Percentiles rank a stretch among this genome's conserved stretches.
These are phyloP conservation scores for Temnothorax rugatulus DNA, from an alignment of 2,888 invertebrate species.

Conservation along the genomic window DNA sequence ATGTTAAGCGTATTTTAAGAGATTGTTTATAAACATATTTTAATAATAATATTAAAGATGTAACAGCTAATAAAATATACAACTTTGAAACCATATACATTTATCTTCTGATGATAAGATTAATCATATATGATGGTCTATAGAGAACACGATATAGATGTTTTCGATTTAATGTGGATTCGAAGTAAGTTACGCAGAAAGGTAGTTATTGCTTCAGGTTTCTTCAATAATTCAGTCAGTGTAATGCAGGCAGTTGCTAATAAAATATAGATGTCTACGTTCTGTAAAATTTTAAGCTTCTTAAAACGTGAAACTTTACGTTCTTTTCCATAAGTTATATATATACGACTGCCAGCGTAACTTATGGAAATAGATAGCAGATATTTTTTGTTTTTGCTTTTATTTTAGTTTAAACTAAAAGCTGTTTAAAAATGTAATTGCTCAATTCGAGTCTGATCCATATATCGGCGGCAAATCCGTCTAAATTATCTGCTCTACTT, in stretches of 20 bases:
- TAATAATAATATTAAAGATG: constrained; percentile 2
- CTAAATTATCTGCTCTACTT: neutral
- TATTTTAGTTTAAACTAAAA: neutral
- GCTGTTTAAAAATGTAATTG: neutral
- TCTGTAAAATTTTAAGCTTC: neutral
- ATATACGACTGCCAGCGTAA: neutral
- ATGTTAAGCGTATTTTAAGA: neutral
- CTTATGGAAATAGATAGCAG: neutral
- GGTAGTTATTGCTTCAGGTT: neutral
- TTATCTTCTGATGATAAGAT: neutral
- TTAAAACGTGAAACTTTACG: neutral
- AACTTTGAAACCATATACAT: neutral
- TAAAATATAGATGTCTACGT: neutral
- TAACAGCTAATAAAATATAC: neutral
- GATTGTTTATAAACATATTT: neutral
- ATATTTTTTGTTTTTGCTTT: neutral
- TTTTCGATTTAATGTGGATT: neutral
- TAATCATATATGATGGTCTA: neutral
- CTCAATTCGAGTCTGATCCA: neutral
- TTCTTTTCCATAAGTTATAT: neutral
- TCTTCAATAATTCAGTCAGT: constrained; percentile 2
- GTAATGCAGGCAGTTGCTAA: constrained; percentile 2
- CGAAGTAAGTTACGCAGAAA: neutral
- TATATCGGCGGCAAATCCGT: neutral
- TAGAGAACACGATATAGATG: neutral